Base-by-base conservation (phyloP, 1,140 invertebrate genomes). In the Metaphire vulgaris region DNA sequence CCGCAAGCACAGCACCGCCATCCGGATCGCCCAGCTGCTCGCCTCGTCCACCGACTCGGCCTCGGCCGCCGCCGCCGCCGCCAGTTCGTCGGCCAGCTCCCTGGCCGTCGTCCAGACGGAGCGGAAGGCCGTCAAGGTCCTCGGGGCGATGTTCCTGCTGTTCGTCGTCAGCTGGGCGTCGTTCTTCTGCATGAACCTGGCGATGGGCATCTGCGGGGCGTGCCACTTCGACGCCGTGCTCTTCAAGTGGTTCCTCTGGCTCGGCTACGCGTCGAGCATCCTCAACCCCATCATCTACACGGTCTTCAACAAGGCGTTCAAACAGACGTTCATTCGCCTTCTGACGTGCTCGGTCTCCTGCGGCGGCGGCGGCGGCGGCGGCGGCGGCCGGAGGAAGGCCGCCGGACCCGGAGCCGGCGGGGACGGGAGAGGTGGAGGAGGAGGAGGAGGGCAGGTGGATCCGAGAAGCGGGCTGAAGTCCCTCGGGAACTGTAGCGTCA, bases 121-220 rank as follows among this genome's bases (percentile, higher is more conserved):
- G 83, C 93, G 95, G 81, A 96, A 96, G 83, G 94, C 94, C 0
- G 96, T 93, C 21, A 95, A 96, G 87, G 74, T 96, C 0, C 86
- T 96, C 2, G 94, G 94, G 0, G 92, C 96, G 0, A 93, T 97
- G 0, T 97, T 96, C 86, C 94, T 94, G 82, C 94, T 93, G 0
- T 97, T 97, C 84, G 94, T 96, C 0, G 90, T 96, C 16, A 89
- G 96, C 12, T 97, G 95, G 95, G 91, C 93, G 0, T 94, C 95
- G 0, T 97, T 96, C 86, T 97, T 96, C 86, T 91, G 94, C 0
- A 87, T 94, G 0, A 96, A 96, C 81, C 87, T 95, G 74, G 86
- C 94, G 74, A 92, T 92, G 2, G 91, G 90, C 0, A 86, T 94
- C 2, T 94, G 92, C 82, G 80, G 80, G 2, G 79, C 92, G 74